Evolutionary conservation across 2,797 vertebrate species (phyloP).

Genomic region (Corythornis leucogaster): DNA sequence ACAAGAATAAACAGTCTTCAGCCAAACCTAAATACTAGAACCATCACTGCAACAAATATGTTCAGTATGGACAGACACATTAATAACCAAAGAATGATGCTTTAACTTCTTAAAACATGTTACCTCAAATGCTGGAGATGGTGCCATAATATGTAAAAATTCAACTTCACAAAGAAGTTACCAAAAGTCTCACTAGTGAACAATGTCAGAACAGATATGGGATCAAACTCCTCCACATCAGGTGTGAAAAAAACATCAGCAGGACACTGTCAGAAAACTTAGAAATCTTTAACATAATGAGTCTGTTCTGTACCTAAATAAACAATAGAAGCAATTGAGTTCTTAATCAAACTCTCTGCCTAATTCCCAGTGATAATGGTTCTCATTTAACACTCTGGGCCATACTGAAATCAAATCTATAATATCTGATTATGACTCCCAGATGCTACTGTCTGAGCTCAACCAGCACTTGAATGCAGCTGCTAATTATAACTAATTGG

Average conservation of each 20-base stretch:
- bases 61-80: not conserved
- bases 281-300: not conserved
- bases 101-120: not conserved
- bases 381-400: not conserved
- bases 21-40: not conserved
- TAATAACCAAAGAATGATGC: not conserved
- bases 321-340: not conserved
- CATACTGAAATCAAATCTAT: not conserved
- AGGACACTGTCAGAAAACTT: not conserved
- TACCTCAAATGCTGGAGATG: not conserved
- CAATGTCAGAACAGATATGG: not conserved
- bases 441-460: not conserved
- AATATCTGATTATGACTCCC: not conserved
- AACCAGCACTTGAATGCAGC: not conserved
- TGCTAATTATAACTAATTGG: not conserved
- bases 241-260: not conserved
- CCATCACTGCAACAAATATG: not conserved
- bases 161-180: not conserved
- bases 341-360: not conserved
- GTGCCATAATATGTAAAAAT: not conserved
- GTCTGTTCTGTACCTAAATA: not conserved
- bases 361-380: not conserved
- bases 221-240: not conserved
- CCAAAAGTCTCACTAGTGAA: not conserved
- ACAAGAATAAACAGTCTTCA: not conserved